These are phyloP conservation scores for Perdita meconis DNA, from an alignment of 2,888 invertebrate species.

Conservation along the genomic window DNA sequence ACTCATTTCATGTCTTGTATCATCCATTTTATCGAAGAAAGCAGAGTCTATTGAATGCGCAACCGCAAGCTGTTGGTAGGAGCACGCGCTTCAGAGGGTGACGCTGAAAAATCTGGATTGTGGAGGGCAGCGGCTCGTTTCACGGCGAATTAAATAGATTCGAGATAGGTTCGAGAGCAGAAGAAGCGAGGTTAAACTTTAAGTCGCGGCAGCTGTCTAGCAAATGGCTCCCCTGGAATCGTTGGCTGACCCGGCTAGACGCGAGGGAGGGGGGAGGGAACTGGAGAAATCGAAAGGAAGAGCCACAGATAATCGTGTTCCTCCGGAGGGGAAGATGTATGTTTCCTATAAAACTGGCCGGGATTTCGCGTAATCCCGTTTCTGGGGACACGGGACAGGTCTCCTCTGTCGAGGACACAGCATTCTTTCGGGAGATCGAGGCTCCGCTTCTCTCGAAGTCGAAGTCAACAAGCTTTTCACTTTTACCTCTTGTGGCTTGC, in stretches of 20 bases:
- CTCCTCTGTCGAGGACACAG: not conserved
- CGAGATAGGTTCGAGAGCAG: constrained; percentile 5
- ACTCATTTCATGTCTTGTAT: too few species aligned
- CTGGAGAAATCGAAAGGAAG: constrained; percentile 43
- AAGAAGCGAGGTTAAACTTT: constrained; percentile 41
- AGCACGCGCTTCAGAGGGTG: constrained; percentile 15
- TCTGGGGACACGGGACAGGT: constrained; percentile 54
- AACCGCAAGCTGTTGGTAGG: not conserved
- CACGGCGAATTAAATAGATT: constrained; percentile 82
- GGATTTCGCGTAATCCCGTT: constrained; percentile 82
- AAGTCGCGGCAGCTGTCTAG: constrained; percentile 70
- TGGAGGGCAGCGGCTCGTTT: constrained; percentile 75
- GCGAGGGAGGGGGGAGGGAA: not conserved
- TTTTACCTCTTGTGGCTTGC: constrained; percentile 21
- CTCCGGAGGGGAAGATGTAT: constrained; percentile 63
- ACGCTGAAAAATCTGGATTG: not conserved
- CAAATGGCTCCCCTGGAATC: constrained; percentile 60
- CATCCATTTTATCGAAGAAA: not conserved
- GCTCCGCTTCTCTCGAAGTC: not conserved
- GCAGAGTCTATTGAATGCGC: not conserved
- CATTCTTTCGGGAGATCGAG: not conserved
- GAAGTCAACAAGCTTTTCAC: constrained; percentile 31
- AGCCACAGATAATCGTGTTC: constrained; percentile 61
- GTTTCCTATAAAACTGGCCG: constrained; percentile 79
- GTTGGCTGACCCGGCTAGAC: constrained; percentile 73